phyloP scores from a whole-genome alignment of 2,113 vertebrate species.

The Actenoides hombroni region DNA sequence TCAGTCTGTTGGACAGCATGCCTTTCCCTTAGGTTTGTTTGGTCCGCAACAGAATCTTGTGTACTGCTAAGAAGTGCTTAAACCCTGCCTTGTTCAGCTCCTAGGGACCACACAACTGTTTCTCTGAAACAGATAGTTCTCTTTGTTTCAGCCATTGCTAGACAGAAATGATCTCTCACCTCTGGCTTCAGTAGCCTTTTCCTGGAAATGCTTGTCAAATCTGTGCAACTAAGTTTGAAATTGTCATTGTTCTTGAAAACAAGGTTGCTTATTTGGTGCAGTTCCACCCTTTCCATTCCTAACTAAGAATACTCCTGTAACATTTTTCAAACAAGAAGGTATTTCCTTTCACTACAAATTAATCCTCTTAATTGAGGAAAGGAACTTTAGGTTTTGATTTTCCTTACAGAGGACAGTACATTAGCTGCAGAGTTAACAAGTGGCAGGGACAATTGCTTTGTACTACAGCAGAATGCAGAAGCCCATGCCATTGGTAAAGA shows the following conservation, averaged over 20 bases:
- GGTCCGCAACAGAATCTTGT: background rate
- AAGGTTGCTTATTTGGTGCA: background rate
- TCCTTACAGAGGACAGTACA: background rate
- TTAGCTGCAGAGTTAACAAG: background rate
- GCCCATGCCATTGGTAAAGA: rapidly evolving
- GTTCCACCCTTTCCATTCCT: background rate
- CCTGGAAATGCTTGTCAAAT: background rate
- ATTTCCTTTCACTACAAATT: background rate
- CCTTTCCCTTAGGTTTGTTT: background rate
- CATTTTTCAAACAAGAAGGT: background rate
- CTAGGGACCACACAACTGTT: background rate
- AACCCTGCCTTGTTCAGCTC: background rate
- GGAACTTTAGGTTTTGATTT: background rate
- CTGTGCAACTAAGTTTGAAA: background rate
- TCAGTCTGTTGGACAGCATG: background rate
- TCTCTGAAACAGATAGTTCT: background rate
- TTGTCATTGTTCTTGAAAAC: background rate
- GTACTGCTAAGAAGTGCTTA: background rate
- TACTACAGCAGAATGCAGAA: background rate
- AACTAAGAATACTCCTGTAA: background rate
- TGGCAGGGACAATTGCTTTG: background rate
- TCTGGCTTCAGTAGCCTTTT: background rate
- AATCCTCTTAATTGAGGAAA: background rate
- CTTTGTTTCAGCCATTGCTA: background rate
- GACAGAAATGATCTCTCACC: background rate